These are phyloP conservation scores for Benitochromis conjunctus DNA, from an alignment of 2,113 vertebrate species.

Conservation along the genomic window DNA sequence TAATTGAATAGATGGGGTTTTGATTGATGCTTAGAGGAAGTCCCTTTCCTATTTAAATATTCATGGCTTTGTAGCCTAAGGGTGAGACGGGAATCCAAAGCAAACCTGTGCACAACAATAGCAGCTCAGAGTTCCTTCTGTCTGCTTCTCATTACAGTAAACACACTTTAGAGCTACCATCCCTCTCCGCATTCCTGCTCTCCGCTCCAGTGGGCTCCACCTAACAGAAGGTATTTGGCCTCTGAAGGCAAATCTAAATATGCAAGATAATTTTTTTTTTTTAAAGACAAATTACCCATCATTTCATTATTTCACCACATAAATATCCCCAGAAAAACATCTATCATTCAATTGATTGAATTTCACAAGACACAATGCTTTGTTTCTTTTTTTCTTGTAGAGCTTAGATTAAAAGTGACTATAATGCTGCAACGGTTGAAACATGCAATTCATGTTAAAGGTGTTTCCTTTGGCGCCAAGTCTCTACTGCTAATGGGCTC, in stretches of 20 bases:
- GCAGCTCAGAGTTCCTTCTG: conserved; percentile 49
- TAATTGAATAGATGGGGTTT: conserved; percentile 69
- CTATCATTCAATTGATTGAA: background rate
- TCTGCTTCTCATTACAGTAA: conserved; percentile 72
- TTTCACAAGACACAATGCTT: background rate
- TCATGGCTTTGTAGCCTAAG: conserved; percentile 67
- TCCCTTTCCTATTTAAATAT: conserved; percentile 72
- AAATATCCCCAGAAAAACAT: background rate
- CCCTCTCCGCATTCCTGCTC: conserved; percentile 41
- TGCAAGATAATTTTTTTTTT: background rate
- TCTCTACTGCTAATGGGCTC: conserved; percentile 28
- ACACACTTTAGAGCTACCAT: conserved; percentile 43
- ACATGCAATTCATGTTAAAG: conserved; percentile 40
- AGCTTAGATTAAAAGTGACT: conserved; percentile 8
- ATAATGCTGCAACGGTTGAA: background rate
- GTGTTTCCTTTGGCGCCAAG: conserved; percentile 51
- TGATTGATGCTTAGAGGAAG: conserved; percentile 75
- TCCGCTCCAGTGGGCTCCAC: conserved; percentile 9
- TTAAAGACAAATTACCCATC: conserved; percentile 24
- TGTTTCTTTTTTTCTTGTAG: background rate
- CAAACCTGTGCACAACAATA: conserved; percentile 65
- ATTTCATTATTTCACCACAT: conserved; percentile 31
- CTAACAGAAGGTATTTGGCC: conserved; percentile 11
- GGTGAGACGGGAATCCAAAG: conserved; percentile 56
- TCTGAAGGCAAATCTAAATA: conserved; percentile 6